Evolutionary conservation across 1,140 invertebrate genomes (phyloP).

Genomic region (Dreissena polymorpha): DNA sequence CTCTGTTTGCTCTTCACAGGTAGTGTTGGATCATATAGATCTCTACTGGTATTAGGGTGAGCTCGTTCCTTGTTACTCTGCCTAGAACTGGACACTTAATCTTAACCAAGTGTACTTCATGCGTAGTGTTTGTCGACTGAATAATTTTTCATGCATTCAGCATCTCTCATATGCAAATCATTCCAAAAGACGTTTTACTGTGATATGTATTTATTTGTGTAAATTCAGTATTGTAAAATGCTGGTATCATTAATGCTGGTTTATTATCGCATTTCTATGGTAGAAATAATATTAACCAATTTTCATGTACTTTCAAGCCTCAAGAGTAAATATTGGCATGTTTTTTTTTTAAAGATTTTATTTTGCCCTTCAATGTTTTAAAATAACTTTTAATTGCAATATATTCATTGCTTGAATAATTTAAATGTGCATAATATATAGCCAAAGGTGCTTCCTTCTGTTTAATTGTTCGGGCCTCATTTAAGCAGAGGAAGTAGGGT

Average conservation of each 20-base stretch:
- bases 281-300: too few relatives aligned
- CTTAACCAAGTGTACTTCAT: conserved; percentile 33
- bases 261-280: too few relatives aligned
- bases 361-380: too few relatives aligned
- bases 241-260: background rate
- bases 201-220: background rate
- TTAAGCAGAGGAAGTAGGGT: too few relatives aligned
- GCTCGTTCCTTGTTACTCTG: conserved; percentile 55
- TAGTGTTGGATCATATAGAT: conserved; percentile 74
- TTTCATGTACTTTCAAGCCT: too few relatives aligned
- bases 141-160: background rate
- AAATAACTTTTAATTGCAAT: too few relatives aligned
- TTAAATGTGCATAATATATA: too few relatives aligned
- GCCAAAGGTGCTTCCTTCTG: too few relatives aligned
- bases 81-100: conserved; percentile 48
- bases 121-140: conserved; percentile 4
- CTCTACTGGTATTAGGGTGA: conserved; percentile 71
- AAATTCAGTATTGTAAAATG: conserved; percentile 8
- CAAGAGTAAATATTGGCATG: too few relatives aligned
- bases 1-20: conserved; percentile 68
- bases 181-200: background rate
- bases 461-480: too few relatives aligned
- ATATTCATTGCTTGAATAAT: too few relatives aligned
- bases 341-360: too few relatives aligned
- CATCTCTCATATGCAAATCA: background rate